Evolutionary conservation across 2,797 vertebrate genomes (phyloP).

Genomic region (Pygocentrus nattereri): DNA sequence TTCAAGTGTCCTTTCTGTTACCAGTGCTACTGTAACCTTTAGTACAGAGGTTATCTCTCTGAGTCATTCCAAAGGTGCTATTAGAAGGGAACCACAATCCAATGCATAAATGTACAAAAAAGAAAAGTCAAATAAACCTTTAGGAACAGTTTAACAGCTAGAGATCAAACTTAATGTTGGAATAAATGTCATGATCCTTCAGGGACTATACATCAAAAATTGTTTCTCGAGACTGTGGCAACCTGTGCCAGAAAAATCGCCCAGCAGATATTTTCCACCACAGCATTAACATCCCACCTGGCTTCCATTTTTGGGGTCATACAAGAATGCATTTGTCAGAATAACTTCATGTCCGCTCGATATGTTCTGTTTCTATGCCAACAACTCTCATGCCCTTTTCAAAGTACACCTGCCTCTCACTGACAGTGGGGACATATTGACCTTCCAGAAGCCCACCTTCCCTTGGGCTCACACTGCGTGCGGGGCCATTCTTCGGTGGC

Average conservation of each 20-base stretch:
- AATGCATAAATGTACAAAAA: background rate
- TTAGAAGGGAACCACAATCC: background rate
- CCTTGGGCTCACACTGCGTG: constrained; percentile 35
- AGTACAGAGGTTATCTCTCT: background rate
- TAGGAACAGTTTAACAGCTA: background rate
- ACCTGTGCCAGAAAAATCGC: background rate
- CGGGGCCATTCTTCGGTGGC: constrained; percentile 41
- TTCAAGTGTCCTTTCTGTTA: background rate
- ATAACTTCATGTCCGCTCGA: constrained; percentile 14
- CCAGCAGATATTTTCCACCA: constrained; percentile 7
- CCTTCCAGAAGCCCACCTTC: constrained; percentile 42
- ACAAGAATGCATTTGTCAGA: constrained; percentile 33
- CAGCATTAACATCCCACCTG: constrained; percentile 24
- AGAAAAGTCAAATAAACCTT: background rate
- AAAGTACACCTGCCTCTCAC: constrained; percentile 43
- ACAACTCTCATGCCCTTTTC: constrained; percentile 48
- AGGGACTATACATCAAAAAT: background rate
- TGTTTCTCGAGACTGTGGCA: background rate
- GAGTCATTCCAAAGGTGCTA: background rate
- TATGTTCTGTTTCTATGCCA: constrained; percentile 40
- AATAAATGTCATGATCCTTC: background rate
- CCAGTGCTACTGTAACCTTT: background rate
- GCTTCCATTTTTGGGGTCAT: constrained; percentile 34
- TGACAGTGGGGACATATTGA: constrained; percentile 45
- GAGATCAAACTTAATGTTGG: background rate